phyloP scores from a whole-genome alignment of 2,797 vertebrate species.

The Graptemys geographica region DNA sequence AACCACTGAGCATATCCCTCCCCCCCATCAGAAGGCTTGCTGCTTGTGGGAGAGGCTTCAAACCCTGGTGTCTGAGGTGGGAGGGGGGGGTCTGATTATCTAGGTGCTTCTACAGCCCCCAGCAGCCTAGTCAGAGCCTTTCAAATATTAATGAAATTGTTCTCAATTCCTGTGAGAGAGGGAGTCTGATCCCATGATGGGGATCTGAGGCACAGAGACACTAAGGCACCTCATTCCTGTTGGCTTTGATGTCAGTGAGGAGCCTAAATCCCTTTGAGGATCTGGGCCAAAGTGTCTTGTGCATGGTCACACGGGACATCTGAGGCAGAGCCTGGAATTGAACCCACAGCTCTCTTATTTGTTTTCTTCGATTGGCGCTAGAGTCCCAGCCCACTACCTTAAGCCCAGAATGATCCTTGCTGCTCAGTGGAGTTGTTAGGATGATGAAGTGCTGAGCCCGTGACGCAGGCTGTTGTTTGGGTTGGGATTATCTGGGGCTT shows the following conservation, averaged over 20 bases:
- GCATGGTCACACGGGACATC: not conserved
- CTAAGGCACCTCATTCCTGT: no score
- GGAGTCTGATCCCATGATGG: no score
- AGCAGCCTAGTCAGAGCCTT: no score
- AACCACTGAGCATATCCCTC: no score
- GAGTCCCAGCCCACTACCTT: not conserved
- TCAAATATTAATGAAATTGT: no score
- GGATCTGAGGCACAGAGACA: no score
- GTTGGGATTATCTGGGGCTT: not conserved
- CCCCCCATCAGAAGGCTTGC: no score
- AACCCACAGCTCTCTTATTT: not conserved
- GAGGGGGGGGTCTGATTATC: no score
- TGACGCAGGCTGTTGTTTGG: not conserved
- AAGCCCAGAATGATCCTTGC: not conserved
- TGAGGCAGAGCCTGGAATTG: not conserved
- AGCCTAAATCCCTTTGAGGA: not conserved
- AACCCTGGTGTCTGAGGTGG: no score
- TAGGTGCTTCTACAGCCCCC: no score
- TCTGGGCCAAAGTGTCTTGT: not conserved
- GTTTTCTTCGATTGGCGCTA: not conserved
- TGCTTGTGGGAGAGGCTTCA: no score
- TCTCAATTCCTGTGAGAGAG: no score
- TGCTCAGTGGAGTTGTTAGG: not conserved
- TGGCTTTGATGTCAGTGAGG: not conserved
- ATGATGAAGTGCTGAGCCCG: not conserved